Evolutionary conservation across 2,113 vertebrate genomes (phyloP).

Genomic region (Caretta caretta): DNA sequence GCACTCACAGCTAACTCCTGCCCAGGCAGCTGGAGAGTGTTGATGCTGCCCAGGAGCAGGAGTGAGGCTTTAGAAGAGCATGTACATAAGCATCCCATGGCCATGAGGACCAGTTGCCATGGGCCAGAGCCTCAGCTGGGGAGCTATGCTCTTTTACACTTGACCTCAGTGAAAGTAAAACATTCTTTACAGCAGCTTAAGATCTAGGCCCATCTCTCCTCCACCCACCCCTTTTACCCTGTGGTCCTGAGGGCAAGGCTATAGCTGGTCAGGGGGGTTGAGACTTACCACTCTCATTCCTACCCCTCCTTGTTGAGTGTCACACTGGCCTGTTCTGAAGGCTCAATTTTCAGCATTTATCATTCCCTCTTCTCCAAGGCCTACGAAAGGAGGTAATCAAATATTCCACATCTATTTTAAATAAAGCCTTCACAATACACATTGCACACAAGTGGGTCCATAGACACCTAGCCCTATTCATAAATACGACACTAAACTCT

Average conservation of each 20-base stretch:
- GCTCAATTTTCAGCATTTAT: neutral
- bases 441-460: constrained; percentile 64
- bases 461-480: constrained; percentile 56
- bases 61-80: neutral
- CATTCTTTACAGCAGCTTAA: neutral
- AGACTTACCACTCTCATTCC: neutral
- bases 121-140: neutral
- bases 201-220: neutral
- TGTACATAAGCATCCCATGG: neutral
- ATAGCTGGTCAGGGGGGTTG: neutral
- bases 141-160: too few species aligned
- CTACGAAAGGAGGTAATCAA: neutral
- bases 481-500: constrained; percentile 60
- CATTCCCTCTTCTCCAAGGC: neutral
- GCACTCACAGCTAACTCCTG: neutral
- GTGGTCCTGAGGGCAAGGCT: neutral
- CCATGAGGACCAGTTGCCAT: neutral
- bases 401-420: neutral
- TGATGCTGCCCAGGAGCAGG: neutral
- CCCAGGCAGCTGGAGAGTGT: neutral
- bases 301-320: neutral
- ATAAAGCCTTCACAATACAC: neutral
- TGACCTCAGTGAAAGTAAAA: neutral
- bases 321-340: neutral
- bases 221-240: neutral